Conservation (phyloP, 2,113 vertebrate species). For the Malurus melanocephalus region DNA sequence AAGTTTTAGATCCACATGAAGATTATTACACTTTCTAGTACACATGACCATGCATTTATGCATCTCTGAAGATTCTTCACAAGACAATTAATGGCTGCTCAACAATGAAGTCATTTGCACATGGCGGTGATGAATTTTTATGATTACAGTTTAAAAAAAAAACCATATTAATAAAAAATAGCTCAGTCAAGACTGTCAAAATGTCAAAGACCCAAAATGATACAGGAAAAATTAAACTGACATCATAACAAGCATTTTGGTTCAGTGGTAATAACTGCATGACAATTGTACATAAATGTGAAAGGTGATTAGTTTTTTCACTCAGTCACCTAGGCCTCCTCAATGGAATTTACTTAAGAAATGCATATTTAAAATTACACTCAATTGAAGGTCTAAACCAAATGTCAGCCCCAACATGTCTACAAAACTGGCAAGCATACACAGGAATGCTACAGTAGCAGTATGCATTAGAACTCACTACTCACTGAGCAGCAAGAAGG, state of each 20-base stretch:
- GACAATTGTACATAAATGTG: constrained; percentile 19
- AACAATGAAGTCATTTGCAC: constrained; percentile 20
- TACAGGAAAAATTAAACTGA: constrained; percentile 14
- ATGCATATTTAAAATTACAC: not conserved
- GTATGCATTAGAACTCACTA: not conserved
- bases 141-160: not conserved
- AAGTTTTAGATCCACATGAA: not conserved
- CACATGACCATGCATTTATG: not conserved
- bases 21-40: not conserved
- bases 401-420: constrained; percentile 32
- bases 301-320: constrained; percentile 44
- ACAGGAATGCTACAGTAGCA: not conserved
- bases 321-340: constrained; percentile 69
- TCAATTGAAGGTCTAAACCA: not conserved
- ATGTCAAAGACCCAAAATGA: constrained; percentile 36
- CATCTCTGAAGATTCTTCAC: constrained; percentile 26
- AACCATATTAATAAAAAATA: not conserved
- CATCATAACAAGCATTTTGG: constrained; percentile 28
- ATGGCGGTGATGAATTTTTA: constrained; percentile 9
- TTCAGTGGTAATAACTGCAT: constrained; percentile 25
- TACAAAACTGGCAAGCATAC: not conserved
- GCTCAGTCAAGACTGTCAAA: not conserved
- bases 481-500: not conserved
- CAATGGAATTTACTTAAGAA: constrained; percentile 35
- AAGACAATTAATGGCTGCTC: not conserved